phyloP scores from a whole-genome alignment of 92 coral and sea anemone genomes.

The Epizoanthus rinbou region DNA sequence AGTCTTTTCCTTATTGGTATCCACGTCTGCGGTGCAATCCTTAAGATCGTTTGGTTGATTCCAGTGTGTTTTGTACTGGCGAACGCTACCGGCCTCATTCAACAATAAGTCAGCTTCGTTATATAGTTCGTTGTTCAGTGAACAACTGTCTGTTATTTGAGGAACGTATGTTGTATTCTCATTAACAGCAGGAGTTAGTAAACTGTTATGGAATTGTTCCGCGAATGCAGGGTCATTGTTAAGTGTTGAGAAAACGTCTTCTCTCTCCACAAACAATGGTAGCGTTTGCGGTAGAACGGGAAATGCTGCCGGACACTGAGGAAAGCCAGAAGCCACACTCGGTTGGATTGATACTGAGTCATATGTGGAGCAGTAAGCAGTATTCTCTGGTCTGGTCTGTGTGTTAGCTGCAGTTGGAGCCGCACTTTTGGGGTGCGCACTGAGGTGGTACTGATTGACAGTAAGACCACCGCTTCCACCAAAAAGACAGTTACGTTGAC shows the following conservation, averaged over 20 bases:
- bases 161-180: background rate
- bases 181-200: background rate
- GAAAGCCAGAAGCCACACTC: background rate
- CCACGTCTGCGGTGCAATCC: background rate
- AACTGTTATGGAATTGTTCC: background rate
- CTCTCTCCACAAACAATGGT: background rate
- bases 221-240: background rate
- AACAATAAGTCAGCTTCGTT: background rate
- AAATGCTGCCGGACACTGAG: background rate
- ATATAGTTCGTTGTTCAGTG: background rate
- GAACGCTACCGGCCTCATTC: background rate
- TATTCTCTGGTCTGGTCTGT: no score
- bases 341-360: background rate
- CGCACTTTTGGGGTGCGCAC: no score
- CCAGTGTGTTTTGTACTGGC: background rate
- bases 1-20: background rate
- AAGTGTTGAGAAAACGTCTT: constrained; percentile 19
- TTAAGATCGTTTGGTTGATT: background rate
- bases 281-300: background rate
- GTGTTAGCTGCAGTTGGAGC: no score
- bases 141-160: background rate
- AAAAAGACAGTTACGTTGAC: no score
- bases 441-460: no score
- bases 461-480: no score
- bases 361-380: no score